Percentiles rank a stretch among this genome's conserved stretches.
Evolutionary conservation across 2,113 vertebrate species (phyloP).

Genomic region (Vulpes ferrilata): DNA sequence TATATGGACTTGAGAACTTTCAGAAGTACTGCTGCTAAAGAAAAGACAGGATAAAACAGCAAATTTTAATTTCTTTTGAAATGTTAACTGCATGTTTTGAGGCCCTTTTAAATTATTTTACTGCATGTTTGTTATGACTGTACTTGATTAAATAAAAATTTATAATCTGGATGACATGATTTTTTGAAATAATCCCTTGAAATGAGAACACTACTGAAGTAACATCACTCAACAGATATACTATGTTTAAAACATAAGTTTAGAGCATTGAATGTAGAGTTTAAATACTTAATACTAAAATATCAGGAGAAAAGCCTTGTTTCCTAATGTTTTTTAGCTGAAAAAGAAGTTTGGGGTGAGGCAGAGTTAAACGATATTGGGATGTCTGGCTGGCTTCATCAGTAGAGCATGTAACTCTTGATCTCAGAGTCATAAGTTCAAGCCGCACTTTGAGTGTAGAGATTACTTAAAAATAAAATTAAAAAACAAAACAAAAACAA

Average conservation of each 20-base stretch:
- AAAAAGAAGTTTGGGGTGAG: background rate
- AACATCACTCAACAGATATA: background rate
- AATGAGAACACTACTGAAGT: slow-evolving; percentile 1
- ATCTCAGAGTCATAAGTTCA: background rate
- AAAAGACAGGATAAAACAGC: background rate
- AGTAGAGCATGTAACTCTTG: background rate
- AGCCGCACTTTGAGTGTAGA: background rate
- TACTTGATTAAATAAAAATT: slow-evolving; percentile 52
- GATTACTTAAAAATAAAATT: background rate
- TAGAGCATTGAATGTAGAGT: background rate
- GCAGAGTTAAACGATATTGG: background rate
- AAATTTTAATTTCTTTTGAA: slow-evolving; percentile 55
- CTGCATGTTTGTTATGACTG: slow-evolving; percentile 14
- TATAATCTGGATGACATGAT: slow-evolving; percentile 27
- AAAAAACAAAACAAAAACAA: background rate
- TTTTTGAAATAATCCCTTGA: slow-evolving; percentile 39
- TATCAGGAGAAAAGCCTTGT: background rate
- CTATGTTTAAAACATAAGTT: slow-evolving; percentile 18
- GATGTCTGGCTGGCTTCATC: background rate
- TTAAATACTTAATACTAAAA: slow-evolving; percentile 50
- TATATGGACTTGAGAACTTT: slow-evolving; percentile 54
- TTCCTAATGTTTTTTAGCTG: slow-evolving; percentile 22
- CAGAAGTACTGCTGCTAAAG: slow-evolving; percentile 63
- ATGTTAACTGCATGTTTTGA: slow-evolving; percentile 41
- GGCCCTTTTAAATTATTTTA: slow-evolving; percentile 59